Conservation (phyloP, 1,140 invertebrate species). For the Drosophila melanogaster region DNA sequence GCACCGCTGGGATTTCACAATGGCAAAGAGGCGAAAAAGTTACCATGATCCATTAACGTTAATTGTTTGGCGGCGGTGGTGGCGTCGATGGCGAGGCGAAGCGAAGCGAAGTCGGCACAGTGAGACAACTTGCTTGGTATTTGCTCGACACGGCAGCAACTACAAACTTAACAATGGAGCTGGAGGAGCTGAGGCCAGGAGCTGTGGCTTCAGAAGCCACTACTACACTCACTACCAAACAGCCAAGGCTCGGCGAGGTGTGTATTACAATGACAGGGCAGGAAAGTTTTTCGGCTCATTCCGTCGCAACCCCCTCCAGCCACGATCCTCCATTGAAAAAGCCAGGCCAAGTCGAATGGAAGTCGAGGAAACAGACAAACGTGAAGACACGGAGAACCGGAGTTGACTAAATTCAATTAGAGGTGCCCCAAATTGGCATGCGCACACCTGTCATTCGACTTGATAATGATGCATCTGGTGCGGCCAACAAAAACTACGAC, state of each 20-base stretch:
- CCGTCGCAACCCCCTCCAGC: conserved; percentile 8
- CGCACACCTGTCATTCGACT: conserved; percentile 78
- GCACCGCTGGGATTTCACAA: conserved; percentile 81
- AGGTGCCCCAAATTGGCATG: conserved; percentile 76
- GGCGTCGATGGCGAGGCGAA: conserved; percentile 9
- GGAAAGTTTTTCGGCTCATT: conserved; percentile 62
- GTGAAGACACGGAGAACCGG: conserved; percentile 42
- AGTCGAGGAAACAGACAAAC: conserved; percentile 35
- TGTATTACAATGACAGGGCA: conserved; percentile 80
- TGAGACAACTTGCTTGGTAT: conserved; percentile 71
- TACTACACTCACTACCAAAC: conserved; percentile 1
- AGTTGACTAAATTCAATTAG: conserved; percentile 82
- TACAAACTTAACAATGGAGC: conserved; percentile 43
- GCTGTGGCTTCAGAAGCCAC: neutral
- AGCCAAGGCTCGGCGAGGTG: conserved; percentile 54
- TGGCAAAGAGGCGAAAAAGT: conserved; percentile 81
- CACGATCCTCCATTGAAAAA: conserved; percentile 11
- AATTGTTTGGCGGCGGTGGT: conserved; percentile 77
- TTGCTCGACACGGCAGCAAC: conserved; percentile 73
- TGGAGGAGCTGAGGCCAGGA: neutral
- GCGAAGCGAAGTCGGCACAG: conserved; percentile 23
- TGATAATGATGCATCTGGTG: conserved; percentile 81
- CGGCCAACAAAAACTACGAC: conserved; percentile 63
- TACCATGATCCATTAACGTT: conserved; percentile 83
- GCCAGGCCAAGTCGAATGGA: neutral